phyloP scores from a whole-genome alignment of 37 sponge, comb jelly and placozoan genomes.

The Aplysina aerophoba region DNA sequence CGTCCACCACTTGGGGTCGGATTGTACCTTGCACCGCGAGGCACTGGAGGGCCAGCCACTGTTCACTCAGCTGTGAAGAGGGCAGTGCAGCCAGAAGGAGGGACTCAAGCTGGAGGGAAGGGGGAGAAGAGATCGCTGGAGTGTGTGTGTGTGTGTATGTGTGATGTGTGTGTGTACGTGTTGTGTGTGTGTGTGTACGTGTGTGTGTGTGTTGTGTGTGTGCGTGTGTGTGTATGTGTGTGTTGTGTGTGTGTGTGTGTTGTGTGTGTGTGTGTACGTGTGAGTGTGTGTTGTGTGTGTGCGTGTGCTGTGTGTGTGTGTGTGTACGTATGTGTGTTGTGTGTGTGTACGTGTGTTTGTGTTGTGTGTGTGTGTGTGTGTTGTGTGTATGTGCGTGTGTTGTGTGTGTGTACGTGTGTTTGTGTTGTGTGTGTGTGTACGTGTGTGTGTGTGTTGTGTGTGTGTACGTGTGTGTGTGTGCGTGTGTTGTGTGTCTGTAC shows the following conservation, averaged over 20 bases:
- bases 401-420: neutral
- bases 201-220: no score
- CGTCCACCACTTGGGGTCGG: slow-evolving; percentile 32
- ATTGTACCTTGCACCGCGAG: slow-evolving; percentile 54
- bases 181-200: neutral
- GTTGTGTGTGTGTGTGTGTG: no score
- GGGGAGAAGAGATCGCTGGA: slow-evolving; percentile 17
- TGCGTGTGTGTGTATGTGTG: no score
- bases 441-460: neutral
- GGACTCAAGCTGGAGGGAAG: slow-evolving; percentile 39
- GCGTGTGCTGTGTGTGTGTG: slow-evolving; percentile 1
- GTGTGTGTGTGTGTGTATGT: neutral
- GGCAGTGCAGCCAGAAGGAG: slow-evolving; percentile 49
- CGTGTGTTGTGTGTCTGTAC: no score
- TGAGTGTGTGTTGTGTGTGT: neutral
- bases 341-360: no score
- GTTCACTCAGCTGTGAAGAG: slow-evolving; percentile 31
- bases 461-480: no score
- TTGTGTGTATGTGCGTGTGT: no score
- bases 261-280: neutral
- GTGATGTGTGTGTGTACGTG: neutral
- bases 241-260: no score
- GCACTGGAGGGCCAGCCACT: slow-evolving; percentile 79
- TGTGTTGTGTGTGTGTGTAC: slow-evolving; percentile 4
- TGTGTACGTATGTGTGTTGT: neutral